Percentiles rank a stretch among this genome's conserved stretches.
Evolutionary conservation across 2,888 invertebrate species (phyloP).

Genomic region (Ariolimax columbianus): DNA sequence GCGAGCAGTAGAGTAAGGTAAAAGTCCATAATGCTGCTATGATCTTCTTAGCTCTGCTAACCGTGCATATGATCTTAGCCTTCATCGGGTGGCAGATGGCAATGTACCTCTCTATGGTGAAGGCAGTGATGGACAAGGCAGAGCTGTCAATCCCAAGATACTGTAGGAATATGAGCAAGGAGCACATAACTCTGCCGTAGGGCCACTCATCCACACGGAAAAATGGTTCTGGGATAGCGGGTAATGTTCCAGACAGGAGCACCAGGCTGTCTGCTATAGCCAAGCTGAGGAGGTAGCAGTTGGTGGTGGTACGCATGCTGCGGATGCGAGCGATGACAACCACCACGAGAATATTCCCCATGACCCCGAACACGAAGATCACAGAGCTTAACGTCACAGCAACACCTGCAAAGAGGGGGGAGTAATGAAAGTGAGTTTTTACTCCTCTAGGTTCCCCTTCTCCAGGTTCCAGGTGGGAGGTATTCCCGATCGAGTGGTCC

Average conservation of each 20-base stretch:
- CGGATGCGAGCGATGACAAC: constrained; percentile 79
- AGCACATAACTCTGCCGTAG: constrained; percentile 81
- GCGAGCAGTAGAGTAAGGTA: constrained; percentile 82
- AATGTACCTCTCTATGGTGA: constrained; percentile 84
- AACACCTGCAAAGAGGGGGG: constrained; percentile 77
- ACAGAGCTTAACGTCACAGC: constrained; percentile 81
- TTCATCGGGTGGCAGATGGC: constrained; percentile 84
- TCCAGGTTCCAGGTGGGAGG: neutral
- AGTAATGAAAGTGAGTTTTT: constrained; percentile 49
- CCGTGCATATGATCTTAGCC: constrained; percentile 82
- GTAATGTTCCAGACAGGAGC: constrained; percentile 81
- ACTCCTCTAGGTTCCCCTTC: neutral
- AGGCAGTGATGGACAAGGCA: constrained; percentile 83
- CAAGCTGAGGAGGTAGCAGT: constrained; percentile 83
- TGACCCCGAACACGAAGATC: constrained; percentile 81
- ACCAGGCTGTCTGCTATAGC: constrained; percentile 83
- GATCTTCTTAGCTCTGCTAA: constrained; percentile 82
- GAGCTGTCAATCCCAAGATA: constrained; percentile 83
- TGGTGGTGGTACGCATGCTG: constrained; percentile 82
- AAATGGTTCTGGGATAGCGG: constrained; percentile 80
- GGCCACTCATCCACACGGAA: constrained; percentile 80
- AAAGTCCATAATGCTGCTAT: constrained; percentile 82
- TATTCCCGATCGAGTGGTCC: neutral
- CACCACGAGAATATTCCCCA: constrained; percentile 82
- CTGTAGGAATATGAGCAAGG: constrained; percentile 81